Base-by-base conservation (phyloP, 2,113 vertebrate genomes). In the Carassius carassius region DNA sequence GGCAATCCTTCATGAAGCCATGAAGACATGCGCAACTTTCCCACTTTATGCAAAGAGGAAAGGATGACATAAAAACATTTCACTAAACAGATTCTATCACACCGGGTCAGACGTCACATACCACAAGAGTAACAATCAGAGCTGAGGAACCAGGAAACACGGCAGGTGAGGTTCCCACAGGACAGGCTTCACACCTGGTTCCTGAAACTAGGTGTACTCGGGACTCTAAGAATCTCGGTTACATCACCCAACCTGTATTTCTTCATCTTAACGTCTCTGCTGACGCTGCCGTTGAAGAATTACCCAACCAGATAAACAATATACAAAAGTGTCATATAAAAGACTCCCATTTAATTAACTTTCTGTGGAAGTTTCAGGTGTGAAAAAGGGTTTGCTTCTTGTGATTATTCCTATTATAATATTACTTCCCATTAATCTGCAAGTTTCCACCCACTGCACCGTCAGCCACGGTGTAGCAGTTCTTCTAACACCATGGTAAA, bases 181-280 rank as follows among this genome's bases (percentile, higher is more conserved):
- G 23, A 25, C 2, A 16, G 23, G 78, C 5, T 25, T 19, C 49
- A 82, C 80, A 81, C 79, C 62, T 32, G 79, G 51, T 19, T 4
- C 58, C 13, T 73, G 67, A 82, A 82, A 82, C 81, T 82, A 56
- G 32, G 67, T 67, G 67, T 82, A 51, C 44, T 21, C n/a, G 56
- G 51, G 11, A 51, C 17, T 51, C 21, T 2, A 35, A 37, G 14
- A 49, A 17, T 21, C 25, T 81, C 44, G 10, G 17, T 80, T 51
- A 54, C 79, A 82, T 73, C 81, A 82, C 29, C 11, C 5, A 54
- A 54, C 79, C 62, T 54, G 62, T 82, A 56, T 82, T 37, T 82
- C 80, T 51, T 70, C 63, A 51, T 17, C 14, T 23, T 81, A 19
- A 54, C 49, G 25, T 19, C 23, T 76, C 47, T 47, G 29, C 23